phyloP scores from a whole-genome alignment of 2,113 vertebrate species.

The Prietella phreatophila region DNA sequence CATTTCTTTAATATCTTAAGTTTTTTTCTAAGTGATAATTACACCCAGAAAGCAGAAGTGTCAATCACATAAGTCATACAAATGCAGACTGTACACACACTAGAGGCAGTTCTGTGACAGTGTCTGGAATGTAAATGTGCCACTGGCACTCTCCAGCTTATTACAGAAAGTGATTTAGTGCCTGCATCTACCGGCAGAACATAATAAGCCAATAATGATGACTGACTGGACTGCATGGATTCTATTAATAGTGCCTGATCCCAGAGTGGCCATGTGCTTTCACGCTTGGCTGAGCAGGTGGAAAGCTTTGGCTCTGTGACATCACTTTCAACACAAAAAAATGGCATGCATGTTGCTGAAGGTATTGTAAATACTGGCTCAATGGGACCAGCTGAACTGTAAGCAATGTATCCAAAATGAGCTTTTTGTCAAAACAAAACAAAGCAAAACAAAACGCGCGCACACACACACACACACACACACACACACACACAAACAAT shows the following conservation, averaged over 20 bases:
- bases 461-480: not conserved
- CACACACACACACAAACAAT: not conserved
- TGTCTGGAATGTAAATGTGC: conserved; percentile 39
- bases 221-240: conserved; percentile 39
- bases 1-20: not conserved
- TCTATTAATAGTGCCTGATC: conserved; percentile 45
- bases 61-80: conserved; percentile 11
- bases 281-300: conserved; percentile 28
- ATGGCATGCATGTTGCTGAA: conserved; percentile 4
- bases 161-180: conserved; percentile 39
- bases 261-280: not conserved
- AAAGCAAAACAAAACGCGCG: too few species aligned
- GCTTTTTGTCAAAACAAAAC: not conserved
- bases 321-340: not conserved
- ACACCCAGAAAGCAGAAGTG: not conserved
- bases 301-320: conserved; percentile 17
- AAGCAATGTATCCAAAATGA: not conserved
- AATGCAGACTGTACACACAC: conserved; percentile 6
- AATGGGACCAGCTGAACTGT: not conserved
- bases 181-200: conserved; percentile 20
- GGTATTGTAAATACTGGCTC: conserved; percentile 5
- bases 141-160: conserved; percentile 39
- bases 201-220: conserved; percentile 50
- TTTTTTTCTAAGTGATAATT: not conserved
- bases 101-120: conserved; percentile 7